Evolutionary conservation across 2,797 vertebrate genomes (phyloP), one percentile per base, ranked within the genome.

Genomic region (Lacerta bilineata): DNA sequence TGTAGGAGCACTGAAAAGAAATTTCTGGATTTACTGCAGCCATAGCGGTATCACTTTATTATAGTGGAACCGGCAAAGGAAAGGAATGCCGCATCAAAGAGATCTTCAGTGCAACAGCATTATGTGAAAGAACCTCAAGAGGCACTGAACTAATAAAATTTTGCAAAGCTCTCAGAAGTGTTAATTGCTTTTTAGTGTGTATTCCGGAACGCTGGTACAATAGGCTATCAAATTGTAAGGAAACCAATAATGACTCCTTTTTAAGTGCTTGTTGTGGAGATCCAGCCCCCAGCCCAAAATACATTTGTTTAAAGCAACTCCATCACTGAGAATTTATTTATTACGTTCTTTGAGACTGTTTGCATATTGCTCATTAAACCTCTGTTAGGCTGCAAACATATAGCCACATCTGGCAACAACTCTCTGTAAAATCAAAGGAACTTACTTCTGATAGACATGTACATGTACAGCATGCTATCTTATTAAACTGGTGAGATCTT

Each of bases 181-280:
- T 85, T 95, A 93, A 96, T 93, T 94, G 91, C 55, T 85, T 87
- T 86, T 89, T 27, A 91, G 87, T 69, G 76, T 71, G 8, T 88
- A 83, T 91, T 69, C 4, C 8, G 4, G 69, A 92, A 82, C 0
- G 1, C 83, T 77, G 89, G 23, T 66, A 81, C 80, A 29, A 90
- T 0, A 61, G 87, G 81, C 91, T 90, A 92, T 27, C 84, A 86
- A 18, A 8, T 74, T 25, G 68, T 20, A 85, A 91, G 82, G 89
- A 89, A 86, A 23, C 87, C 11, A 69, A 46, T 85, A 82, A 77
- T 39, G 88, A 80, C 64, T 79, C 11, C 41, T 5, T 89, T 89
- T 17, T 18, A 83, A 20, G 17, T 76, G 69, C 86, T 88, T 80
- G 59, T 74, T 79, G 74, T 10, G 13, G 75, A 39, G 87, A 0